These are phyloP conservation scores for Brotula barbata DNA, from an alignment of 2,797 vertebrate species.

Conservation along the genomic window DNA sequence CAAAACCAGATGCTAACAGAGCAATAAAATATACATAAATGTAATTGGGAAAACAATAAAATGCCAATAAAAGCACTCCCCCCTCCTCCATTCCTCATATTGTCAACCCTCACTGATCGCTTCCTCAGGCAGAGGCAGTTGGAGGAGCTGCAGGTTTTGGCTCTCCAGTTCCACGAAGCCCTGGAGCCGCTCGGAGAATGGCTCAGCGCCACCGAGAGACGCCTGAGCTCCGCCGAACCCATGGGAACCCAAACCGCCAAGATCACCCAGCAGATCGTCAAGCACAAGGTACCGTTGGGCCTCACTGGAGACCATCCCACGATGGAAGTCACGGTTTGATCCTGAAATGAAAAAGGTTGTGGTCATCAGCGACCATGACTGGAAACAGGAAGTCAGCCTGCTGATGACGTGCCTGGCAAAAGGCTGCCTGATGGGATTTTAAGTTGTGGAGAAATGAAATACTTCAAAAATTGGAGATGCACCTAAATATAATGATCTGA, in stretches of 20 bases:
- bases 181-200: slow-evolving; percentile 94
- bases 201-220: slow-evolving; percentile 92
- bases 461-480: too few species aligned
- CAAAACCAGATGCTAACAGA: slow-evolving; percentile 2
- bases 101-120: neutral
- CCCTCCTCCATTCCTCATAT: neutral
- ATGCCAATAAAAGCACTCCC: slow-evolving; percentile 16
- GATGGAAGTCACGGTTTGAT: neutral
- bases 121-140: slow-evolving; percentile 88
- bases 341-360: too few species aligned
- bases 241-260: slow-evolving; percentile 96
- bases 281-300: slow-evolving; percentile 89
- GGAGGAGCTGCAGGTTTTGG: slow-evolving; percentile 94
- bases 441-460: neutral
- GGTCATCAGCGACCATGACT: too few species aligned
- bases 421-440: too few species aligned
- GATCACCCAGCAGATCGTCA: slow-evolving; percentile 94
- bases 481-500: too few species aligned
- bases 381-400: too few species aligned
- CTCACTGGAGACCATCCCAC: neutral
- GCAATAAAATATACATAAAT: neutral
- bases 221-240: slow-evolving; percentile 92
- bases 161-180: slow-evolving; percentile 95
- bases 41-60: slow-evolving; percentile 38
- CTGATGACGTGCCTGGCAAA: too few species aligned